These are phyloP conservation scores for Babyrousa celebensis DNA, from an alignment of 2,797 vertebrate genomes.

Conservation along the genomic window DNA sequence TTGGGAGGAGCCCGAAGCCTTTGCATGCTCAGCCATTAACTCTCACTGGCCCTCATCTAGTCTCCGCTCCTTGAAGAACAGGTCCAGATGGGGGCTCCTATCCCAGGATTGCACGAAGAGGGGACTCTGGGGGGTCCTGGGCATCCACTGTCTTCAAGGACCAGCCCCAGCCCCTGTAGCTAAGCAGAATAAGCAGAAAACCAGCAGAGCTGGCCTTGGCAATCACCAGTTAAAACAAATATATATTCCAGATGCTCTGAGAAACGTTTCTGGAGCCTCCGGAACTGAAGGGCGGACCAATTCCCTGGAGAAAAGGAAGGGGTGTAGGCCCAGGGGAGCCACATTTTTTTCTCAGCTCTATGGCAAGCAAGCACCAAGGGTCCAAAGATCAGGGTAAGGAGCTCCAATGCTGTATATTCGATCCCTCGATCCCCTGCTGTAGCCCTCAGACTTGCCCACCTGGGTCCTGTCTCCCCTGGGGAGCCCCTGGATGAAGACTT, in stretches of 20 bases:
- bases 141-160: neutral
- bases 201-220: slow-evolving; percentile 33
- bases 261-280: slow-evolving; percentile 59
- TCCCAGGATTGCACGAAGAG: neutral
- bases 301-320: slow-evolving; percentile 53
- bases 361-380: neutral
- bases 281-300: slow-evolving; percentile 43
- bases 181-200: slow-evolving; percentile 71
- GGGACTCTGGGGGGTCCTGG: neutral
- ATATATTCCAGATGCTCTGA: slow-evolving; percentile 79
- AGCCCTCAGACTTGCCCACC: neutral
- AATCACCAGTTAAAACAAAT: slow-evolving; percentile 67
- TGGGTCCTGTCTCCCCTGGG: neutral
- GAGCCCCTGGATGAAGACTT: neutral
- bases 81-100: neutral
- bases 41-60: neutral
- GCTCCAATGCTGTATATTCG: fast-evolving
- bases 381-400: neutral
- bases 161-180: neutral
- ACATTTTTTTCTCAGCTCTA: neutral
- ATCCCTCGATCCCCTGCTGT: neutral
- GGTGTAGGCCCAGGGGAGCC: slow-evolving; percentile 24
- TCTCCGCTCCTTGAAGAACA: neutral
- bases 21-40: neutral
- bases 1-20: neutral